Evolutionary conservation across 2,888 invertebrate species (phyloP).

Genomic region (Diadegma fenestrale): DNA sequence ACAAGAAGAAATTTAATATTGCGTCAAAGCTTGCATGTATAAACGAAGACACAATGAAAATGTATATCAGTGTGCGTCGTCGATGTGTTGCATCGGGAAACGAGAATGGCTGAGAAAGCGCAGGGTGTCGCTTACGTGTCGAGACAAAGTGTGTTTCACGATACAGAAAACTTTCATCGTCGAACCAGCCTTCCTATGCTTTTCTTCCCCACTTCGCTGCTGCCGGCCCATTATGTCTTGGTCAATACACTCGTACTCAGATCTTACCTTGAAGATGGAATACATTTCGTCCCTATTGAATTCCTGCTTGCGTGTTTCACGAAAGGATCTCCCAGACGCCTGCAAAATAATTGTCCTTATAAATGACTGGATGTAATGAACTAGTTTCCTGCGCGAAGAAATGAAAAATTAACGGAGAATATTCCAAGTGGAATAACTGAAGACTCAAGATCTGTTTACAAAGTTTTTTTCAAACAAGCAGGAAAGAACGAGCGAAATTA

Average conservation of each 20-base stretch:
- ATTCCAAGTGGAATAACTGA: not conserved
- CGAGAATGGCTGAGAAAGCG: constrained; percentile 9
- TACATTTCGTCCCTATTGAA: not conserved
- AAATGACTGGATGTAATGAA: not conserved
- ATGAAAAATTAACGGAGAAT: not conserved
- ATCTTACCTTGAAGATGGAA: not conserved
- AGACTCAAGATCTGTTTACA: not conserved
- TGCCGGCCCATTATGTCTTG: not conserved
- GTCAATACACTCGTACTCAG: not conserved
- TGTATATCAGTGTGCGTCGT: not conserved
- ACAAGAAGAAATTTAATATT: constrained; percentile 35
- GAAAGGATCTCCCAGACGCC: not conserved
- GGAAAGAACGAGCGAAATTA: not conserved
- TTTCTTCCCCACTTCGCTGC: not conserved
- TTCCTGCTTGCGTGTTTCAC: constrained; percentile 3
- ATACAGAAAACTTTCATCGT: constrained; percentile 17
- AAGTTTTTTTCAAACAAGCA: not conserved
- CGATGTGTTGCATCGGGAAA: not conserved
- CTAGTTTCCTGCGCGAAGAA: not conserved
- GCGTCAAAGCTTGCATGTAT: not conserved
- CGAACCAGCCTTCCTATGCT: constrained; percentile 1
- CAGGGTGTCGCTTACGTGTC: constrained; percentile 4
- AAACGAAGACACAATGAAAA: constrained; percentile 7
- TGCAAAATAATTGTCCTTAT: constrained; percentile 1
- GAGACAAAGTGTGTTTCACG: not conserved